Percentiles rank a stretch among this genome's conserved stretches.
Evolutionary conservation across 2,888 invertebrate genomes (phyloP).

Genomic region (Apamea monoglypha): DNA sequence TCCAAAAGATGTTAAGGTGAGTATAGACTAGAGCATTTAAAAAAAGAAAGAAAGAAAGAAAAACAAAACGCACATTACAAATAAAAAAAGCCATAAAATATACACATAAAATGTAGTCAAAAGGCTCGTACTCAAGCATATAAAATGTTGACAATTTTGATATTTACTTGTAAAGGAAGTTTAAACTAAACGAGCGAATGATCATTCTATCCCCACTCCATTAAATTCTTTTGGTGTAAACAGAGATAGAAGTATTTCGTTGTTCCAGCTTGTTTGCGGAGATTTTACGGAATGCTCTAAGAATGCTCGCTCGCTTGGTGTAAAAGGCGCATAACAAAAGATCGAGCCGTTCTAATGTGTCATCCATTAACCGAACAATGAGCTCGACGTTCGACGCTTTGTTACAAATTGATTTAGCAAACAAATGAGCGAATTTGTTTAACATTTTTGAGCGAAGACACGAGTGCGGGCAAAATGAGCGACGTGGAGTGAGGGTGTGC

Average conservation of each 20-base stretch:
- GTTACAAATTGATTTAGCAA: background rate
- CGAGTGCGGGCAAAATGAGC: too few relatives aligned
- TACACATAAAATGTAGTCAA: too few relatives aligned
- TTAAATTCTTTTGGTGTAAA: background rate
- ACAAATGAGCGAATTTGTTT: background rate
- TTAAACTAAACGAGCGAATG: background rate
- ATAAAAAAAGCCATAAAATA: too few relatives aligned
- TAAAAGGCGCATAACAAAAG: background rate
- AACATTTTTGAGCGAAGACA: background rate
- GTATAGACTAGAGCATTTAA: background rate
- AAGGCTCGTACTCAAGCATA: too few relatives aligned
- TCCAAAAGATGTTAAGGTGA: background rate
- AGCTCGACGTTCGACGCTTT: background rate
- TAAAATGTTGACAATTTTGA: too few relatives aligned
- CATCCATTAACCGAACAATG: background rate
- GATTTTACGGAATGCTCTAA: background rate
- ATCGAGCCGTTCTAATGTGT: background rate
- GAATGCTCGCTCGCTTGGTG: background rate
- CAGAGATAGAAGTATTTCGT: background rate
- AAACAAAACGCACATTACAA: too few relatives aligned
- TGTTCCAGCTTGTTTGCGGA: background rate
- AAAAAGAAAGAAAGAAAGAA: too few relatives aligned
- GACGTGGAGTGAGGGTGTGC: background rate
- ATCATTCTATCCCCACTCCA: background rate
- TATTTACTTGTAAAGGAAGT: background rate